phyloP scores from a whole-genome alignment of 23 tunicate species.

The Corella eumyota region DNA sequence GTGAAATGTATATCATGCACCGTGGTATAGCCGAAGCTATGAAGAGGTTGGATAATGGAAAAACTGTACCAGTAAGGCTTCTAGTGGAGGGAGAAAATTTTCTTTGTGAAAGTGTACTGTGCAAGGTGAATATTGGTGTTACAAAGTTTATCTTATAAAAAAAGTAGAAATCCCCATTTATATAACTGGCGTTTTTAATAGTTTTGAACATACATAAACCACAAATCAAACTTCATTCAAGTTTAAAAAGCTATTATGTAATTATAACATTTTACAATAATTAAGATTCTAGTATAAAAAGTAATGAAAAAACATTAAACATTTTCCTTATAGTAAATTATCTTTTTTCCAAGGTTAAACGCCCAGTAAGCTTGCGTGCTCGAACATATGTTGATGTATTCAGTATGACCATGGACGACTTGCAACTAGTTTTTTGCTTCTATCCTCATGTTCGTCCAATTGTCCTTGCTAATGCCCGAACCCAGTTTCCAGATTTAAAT shows the following conservation, averaged over 20 bases:
- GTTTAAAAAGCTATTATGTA: no score
- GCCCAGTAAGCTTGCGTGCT: slow-evolving; percentile 43
- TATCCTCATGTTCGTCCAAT: slow-evolving; percentile 27
- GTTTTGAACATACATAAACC: no score
- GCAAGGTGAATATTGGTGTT: slow-evolving; percentile 10
- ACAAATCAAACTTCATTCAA: no score
- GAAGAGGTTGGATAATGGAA: slow-evolving; percentile 17
- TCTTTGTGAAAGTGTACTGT: slow-evolving; percentile 23
- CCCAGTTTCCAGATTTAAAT: slow-evolving; percentile 29
- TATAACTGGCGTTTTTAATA: no score
- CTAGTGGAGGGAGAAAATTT: slow-evolving; percentile 45
- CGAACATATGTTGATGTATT: slow-evolving; percentile 63
- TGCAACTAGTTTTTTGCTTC: slow-evolving; percentile 35
- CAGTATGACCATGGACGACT: slow-evolving; percentile 32
- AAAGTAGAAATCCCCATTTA: no score
- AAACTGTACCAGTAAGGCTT: slow-evolving; percentile 21
- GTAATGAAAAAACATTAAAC: no score
- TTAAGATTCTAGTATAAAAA: no score
- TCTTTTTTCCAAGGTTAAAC: no score
- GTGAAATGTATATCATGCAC: slow-evolving; percentile 33
- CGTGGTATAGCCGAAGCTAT: slow-evolving; percentile 44
- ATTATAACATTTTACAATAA: no score
- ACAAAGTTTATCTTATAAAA: no score
- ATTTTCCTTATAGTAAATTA: slow-evolving; percentile 19
- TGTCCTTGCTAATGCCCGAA: slow-evolving; percentile 22